phyloP scores from a whole-genome alignment of 2,888 invertebrate species.

The Didymodactylos carnosus region DNA sequence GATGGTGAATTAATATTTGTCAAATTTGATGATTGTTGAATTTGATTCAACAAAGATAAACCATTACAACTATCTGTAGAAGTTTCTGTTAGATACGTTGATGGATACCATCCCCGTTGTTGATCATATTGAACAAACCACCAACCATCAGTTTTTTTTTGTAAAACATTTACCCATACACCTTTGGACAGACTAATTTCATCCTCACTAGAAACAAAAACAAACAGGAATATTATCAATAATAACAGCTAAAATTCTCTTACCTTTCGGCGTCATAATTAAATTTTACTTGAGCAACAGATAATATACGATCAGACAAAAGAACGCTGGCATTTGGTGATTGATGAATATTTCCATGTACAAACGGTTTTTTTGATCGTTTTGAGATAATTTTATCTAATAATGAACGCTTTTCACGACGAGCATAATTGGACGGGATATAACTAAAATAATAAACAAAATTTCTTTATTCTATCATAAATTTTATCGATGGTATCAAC shows the following conservation, averaged over 20 bases:
- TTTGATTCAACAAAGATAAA: background rate
- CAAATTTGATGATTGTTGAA: too few species aligned
- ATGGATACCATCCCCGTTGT: conserved; percentile 76
- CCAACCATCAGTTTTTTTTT: conserved; percentile 1
- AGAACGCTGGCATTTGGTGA: too few species aligned
- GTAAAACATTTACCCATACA: conserved; percentile 1
- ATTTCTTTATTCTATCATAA: background rate
- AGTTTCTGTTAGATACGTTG: conserved; percentile 59
- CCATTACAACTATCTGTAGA: background rate
- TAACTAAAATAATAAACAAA: background rate
- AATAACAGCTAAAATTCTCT: conserved; percentile 6
- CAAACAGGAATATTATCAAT: background rate
- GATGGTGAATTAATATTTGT: background rate
- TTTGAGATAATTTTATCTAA: background rate
- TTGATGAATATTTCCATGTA: background rate
- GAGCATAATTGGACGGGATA: background rate
- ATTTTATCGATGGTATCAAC: too few species aligned
- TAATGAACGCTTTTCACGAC: background rate
- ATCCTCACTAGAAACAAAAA: background rate
- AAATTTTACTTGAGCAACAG: conserved; percentile 15
- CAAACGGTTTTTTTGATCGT: background rate
- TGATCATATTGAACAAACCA: conserved; percentile 20
- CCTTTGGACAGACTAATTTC: background rate
- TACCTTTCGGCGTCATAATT: conserved; percentile 12
- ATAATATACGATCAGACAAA: background rate